Conservation (phyloP, 2,888 invertebrate genomes). For the Polymixis lichenea region DNA sequence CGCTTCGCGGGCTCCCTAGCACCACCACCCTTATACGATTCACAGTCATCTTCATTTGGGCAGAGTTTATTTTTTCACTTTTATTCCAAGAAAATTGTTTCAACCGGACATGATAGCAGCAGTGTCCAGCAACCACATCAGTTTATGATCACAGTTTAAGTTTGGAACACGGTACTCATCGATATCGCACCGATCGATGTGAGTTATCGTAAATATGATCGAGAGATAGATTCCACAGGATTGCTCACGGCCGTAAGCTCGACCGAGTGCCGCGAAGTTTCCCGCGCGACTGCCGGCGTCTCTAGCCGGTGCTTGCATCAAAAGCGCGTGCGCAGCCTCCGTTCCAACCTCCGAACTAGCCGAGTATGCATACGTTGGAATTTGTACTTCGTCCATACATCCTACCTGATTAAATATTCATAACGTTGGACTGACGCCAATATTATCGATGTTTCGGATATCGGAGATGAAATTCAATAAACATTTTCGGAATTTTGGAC, state of each 20-base stretch:
- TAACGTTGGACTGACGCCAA: slow-evolving; percentile 61
- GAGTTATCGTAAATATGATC: slow-evolving; percentile 87
- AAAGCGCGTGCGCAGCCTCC: slow-evolving; percentile 84
- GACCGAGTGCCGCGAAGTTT: slow-evolving; percentile 83
- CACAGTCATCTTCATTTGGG: slow-evolving; percentile 93
- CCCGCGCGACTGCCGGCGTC: slow-evolving; percentile 86
- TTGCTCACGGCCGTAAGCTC: slow-evolving; percentile 71
- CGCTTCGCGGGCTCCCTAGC: slow-evolving; percentile 94
- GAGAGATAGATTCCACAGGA: slow-evolving; percentile 73
- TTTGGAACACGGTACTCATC: slow-evolving; percentile 73
- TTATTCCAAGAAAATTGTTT: slow-evolving; percentile 73
- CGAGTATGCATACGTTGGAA: slow-evolving; percentile 63
- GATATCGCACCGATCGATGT: slow-evolving; percentile 68
- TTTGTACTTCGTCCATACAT: slow-evolving; percentile 69
- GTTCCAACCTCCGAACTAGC: slow-evolving; percentile 73
- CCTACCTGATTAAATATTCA: slow-evolving; percentile 57
- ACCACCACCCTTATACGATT: slow-evolving; percentile 95
- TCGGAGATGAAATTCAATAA: slow-evolving; percentile 14
- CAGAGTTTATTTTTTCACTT: slow-evolving; percentile 77
- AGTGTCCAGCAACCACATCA: slow-evolving; percentile 72
- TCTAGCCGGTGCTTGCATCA: slow-evolving; percentile 75
- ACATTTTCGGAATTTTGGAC: slow-evolving; percentile 21
- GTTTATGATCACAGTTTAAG: slow-evolving; percentile 74
- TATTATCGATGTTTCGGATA: slow-evolving; percentile 49
- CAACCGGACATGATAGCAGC: slow-evolving; percentile 76